A percentile compares a stretch with the other conserved stretches of the same genome.
phyloP scores from a whole-genome alignment of 2,888 invertebrate species.

The Drosophila affinis region DNA sequence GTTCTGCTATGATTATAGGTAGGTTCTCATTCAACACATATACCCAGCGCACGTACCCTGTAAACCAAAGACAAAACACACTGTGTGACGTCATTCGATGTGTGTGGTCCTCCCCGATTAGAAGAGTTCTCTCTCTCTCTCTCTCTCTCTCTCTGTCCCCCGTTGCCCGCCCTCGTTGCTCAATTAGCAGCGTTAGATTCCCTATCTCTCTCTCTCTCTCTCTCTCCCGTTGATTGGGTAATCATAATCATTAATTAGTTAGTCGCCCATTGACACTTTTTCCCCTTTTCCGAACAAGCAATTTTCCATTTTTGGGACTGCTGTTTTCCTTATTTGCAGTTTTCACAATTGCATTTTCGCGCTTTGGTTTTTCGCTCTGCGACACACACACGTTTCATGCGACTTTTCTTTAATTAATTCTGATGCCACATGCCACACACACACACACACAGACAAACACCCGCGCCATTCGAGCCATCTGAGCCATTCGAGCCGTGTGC shows the following conservation, averaged over 20 bases:
- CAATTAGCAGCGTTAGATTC: background rate
- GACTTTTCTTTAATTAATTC: slow-evolving; percentile 62
- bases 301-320: slow-evolving; percentile 28
- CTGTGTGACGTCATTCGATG: slow-evolving; percentile 3
- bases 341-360: slow-evolving; percentile 27
- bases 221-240: slow-evolving; percentile 26
- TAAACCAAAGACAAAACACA: background rate
- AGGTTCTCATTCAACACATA: background rate
- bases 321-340: slow-evolving; percentile 32
- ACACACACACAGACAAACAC: slow-evolving; percentile 19
- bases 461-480: background rate
- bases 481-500: background rate
- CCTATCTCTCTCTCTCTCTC: background rate
- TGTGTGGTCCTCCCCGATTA: slow-evolving; percentile 52
- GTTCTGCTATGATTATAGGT: no score
- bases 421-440: slow-evolving; percentile 58
- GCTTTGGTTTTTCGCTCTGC: slow-evolving; percentile 10
- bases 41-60: background rate
- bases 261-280: slow-evolving; percentile 19
- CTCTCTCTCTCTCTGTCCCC: background rate
- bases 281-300: slow-evolving; percentile 3
- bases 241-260: slow-evolving; percentile 73
- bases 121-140: background rate
- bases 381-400: background rate
- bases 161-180: background rate